Conservation (phyloP, 2,797 vertebrate genomes). For the Microhierax caerulescens region DNA sequence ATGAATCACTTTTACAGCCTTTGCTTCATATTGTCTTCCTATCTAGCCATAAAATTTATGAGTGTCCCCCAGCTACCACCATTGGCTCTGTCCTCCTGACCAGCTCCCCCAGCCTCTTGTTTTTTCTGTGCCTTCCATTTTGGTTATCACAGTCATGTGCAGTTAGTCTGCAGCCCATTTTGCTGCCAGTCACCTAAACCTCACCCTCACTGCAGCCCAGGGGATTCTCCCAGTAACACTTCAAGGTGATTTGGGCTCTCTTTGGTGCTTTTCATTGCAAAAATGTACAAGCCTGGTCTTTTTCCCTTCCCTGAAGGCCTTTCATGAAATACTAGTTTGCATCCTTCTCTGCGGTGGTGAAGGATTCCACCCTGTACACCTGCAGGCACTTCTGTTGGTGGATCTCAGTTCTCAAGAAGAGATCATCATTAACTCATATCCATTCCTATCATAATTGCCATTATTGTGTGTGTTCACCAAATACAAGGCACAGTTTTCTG, state of each 20-base stretch:
- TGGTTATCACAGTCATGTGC: not conserved
- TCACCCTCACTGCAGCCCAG: not conserved
- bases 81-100: not conserved
- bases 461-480: not conserved
- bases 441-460: not conserved
- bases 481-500: not conserved
- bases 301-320: not conserved
- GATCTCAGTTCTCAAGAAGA: not conserved
- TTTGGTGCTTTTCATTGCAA: not conserved
- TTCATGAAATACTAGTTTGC: not conserved
- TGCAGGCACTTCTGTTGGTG: not conserved
- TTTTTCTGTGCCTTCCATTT: not conserved
- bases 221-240: not conserved
- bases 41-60: not conserved
- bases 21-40: not conserved
- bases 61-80: not conserved
- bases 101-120: not conserved
- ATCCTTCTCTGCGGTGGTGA: not conserved
- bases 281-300: not conserved
- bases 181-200: not conserved
- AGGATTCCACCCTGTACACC: not conserved
- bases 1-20: not conserved
- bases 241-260: not conserved
- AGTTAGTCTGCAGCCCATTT: not conserved
- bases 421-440: not conserved